Evolutionary conservation across 1,140 invertebrate genomes (phyloP).

Genomic region (Epicauta chinensis): DNA sequence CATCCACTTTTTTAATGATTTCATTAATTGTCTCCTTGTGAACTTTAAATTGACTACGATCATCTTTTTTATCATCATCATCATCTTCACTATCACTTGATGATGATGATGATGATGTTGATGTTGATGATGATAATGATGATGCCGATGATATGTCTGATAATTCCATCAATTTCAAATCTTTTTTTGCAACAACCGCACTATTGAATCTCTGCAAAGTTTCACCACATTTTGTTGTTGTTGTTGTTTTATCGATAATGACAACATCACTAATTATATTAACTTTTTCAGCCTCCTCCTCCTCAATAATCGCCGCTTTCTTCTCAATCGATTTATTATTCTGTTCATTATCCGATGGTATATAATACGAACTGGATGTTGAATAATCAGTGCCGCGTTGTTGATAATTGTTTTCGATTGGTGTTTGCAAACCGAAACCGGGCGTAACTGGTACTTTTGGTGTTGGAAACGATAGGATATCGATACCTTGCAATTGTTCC

Average conservation of each 20-base stretch:
- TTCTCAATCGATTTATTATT: slow-evolving; percentile 37
- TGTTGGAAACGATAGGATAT: slow-evolving; percentile 29
- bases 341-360: slow-evolving; percentile 36
- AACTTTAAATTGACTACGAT: too few relatives aligned
- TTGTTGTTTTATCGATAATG: slow-evolving; percentile 2
- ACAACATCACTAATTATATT: slow-evolving; percentile 13
- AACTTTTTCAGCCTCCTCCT: slow-evolving; percentile 14
- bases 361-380: slow-evolving; percentile 36
- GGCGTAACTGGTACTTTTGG: slow-evolving; percentile 38
- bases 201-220: slow-evolving; percentile 25
- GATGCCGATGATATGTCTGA: slow-evolving; percentile 3
- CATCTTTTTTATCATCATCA: slow-evolving; percentile 15
- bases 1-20: neutral
- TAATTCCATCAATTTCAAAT: slow-evolving; percentile 30
- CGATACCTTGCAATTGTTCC: slow-evolving; percentile 30
- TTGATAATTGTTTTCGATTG: slow-evolving; percentile 12
- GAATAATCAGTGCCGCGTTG: slow-evolving; percentile 34
- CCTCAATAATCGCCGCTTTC: slow-evolving; percentile 25
- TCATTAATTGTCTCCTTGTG: slow-evolving; percentile 1
- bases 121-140: slow-evolving; percentile 2
- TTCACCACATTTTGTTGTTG: slow-evolving; percentile 3
- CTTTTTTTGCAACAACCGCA: slow-evolving; percentile 31
- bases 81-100: slow-evolving; percentile 11
- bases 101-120: slow-evolving; percentile 1
- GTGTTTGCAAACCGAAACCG: slow-evolving; percentile 25